Evolutionary conservation across 2,797 vertebrate genomes (phyloP), one percentile per base, ranked within the genome.

Genomic region (Otolemur crassicaudatus): DNA sequence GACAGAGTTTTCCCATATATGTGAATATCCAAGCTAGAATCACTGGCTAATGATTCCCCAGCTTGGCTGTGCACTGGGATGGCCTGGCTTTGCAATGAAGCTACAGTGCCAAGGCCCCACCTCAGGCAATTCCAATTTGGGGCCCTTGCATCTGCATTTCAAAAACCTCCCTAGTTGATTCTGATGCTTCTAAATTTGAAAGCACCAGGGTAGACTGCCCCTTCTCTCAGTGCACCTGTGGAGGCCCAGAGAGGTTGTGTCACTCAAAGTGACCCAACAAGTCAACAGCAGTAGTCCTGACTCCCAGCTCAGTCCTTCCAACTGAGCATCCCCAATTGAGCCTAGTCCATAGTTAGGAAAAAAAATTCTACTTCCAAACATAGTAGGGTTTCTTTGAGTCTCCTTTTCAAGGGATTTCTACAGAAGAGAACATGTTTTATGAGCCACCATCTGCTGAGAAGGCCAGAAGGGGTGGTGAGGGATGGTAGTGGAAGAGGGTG

Each of bases 321-420:
- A 7, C 27, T 1, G 56, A 92, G 69, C 14, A 11, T 76, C 13
- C 22, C 9, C 40, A 53, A 63, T 70, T 34, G 49, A 82, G 56
- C 65, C 72, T 40, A 7, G 70, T 34, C 27, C 7, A 3, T 22
- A 5, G 60, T 85, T 46, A 84, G 67, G 85, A 93, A 17, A 83
- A 69, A 88, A 34, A 49, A 29, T 1, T 37, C 60, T 6, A 0
- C 58, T 46, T 89, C 65, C 46, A 58, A 92, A 56, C 5, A 22
- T 31, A 29, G 43, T 46, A 53, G 43, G 60, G 29, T 61, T 94
- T 76, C 67, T 83, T 17, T 23, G 63, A 37, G 60, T 27, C 49
- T 75, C 49, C 34, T 70, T 73, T 70, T 95, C 73, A 82, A 85
- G 91, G 81, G 85, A 49, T 90, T 90, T 91, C 89, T 75, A 23